Evolutionary conservation across 1,140 invertebrate species (phyloP), one percentile per base, ranked within the genome.

Genomic region (Nephotettix cincticeps): DNA sequence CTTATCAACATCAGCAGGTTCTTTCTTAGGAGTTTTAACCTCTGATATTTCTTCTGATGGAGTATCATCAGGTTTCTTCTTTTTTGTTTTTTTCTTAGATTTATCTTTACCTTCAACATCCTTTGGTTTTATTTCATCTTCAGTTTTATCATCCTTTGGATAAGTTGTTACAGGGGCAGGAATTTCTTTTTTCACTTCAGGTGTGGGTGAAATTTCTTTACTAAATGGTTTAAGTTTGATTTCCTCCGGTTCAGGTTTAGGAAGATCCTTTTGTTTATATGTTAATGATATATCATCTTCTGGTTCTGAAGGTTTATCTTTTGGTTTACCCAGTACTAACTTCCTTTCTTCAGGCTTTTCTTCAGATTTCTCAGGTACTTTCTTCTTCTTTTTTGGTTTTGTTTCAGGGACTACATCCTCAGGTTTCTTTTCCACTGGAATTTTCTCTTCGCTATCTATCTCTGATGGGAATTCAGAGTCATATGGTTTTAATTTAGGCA

Each of bases 11-110:
- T 21, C 36, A 40, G 13, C 47, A 43, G 71, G 78, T 32, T 79
- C 74, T 58, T 79, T 73, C 63, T 73, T 64, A 25, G 76, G 58
- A 30, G 76, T 68, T 25, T 74, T n/a, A n/a, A n/a, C n/a, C n/a
- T n/a, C n/a, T n/a, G n/a, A n/a, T n/a, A n/a, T n/a, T n/a, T n/a
- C n/a, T n/a, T n/a, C n/a, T n/a, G n/a, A n/a, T n/a, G n/a, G n/a
- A 6, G 6, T 21, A 11, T 80, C 68, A 40, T 45, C 61, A 0
- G 76, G 74, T 29, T 74, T 78, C n/a, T 69, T 70, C 19, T 67
- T 67, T 28, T 67, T 67, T 45, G 32, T 56, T 54, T 72, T 71
- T 23, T 73, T 75, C 2, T 71, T 66, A 64, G 69, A 36, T 43
- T 66, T 51, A 28, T 71, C n/a, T 27, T 30, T 40, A 0, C 25